These are phyloP conservation scores for Percina caprodes DNA, from an alignment of 2,113 vertebrate species.

Conservation along the genomic window DNA sequence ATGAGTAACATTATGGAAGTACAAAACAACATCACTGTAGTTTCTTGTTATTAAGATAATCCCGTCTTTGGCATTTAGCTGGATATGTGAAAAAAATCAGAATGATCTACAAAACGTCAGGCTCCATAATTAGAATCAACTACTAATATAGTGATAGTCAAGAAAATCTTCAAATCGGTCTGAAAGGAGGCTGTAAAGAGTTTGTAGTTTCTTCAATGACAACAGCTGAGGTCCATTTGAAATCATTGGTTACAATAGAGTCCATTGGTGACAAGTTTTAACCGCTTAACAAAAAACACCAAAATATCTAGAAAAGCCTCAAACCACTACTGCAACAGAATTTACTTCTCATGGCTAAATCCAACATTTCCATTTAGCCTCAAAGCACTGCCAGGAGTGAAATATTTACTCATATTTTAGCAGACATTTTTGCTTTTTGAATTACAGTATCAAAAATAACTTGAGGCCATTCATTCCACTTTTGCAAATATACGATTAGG, in stretches of 20 bases:
- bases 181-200: no score
- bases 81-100: neutral
- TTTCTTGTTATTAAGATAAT: neutral
- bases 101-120: neutral
- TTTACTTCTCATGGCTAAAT: neutral
- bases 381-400: neutral
- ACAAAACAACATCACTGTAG: neutral
- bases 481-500: conserved; percentile 1
- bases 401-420: conserved; percentile 3
- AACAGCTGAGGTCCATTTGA: neutral
- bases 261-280: neutral
- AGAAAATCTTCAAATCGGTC: no score
- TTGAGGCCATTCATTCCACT: neutral
- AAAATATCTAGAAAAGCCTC: neutral
- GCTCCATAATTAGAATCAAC: neutral
- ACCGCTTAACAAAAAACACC: neutral
- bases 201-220: neutral
- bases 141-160: neutral
- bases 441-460: neutral
- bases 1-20: neutral
- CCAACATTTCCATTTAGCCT: neutral
- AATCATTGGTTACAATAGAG: neutral
- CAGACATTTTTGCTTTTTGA: neutral
- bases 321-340: neutral
- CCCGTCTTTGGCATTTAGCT: neutral